A percentile compares a stretch with the other conserved stretches of the same genome.
phyloP scores from a whole-genome alignment of 2,888 invertebrate genomes.

The Eupithecia subfuscata region DNA sequence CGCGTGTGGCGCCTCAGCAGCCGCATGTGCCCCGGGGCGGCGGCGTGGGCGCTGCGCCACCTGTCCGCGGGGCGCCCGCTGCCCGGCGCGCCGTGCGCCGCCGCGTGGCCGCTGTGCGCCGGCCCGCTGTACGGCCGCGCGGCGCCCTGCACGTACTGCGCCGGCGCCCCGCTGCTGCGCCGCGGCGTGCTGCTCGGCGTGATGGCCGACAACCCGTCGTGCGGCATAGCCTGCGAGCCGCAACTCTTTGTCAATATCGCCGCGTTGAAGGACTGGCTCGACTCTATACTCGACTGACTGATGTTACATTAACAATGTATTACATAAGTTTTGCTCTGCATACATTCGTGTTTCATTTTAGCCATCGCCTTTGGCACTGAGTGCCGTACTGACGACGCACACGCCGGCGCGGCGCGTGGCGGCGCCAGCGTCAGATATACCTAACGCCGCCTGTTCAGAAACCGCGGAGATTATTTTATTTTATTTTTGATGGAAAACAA shows the following conservation, averaged over 20 bases:
- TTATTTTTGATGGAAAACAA: too few species aligned
- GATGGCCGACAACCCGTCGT: constrained; percentile 59
- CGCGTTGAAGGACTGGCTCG: constrained; percentile 59
- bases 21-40: constrained; percentile 29
- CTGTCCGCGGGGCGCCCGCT: constrained; percentile 43
- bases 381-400: background rate
- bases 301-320: constrained; percentile 36
- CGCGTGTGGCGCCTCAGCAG: constrained; percentile 44
- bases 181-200: constrained; percentile 54
- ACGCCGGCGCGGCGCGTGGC: too few species aligned
- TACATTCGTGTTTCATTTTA: background rate
- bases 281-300: constrained; percentile 44
- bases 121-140: constrained; percentile 50
- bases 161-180: constrained; percentile 66
- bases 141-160: constrained; percentile 64
- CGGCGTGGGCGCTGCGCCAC: constrained; percentile 52
- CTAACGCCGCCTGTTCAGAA: too few species aligned
- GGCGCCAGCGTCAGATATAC: too few species aligned
- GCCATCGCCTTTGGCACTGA: background rate
- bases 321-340: constrained; percentile 2
- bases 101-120: constrained; percentile 49
- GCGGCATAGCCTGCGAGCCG: constrained; percentile 68
- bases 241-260: constrained; percentile 63
- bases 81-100: constrained; percentile 39
- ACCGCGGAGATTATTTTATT: too few species aligned